Percentiles rank a stretch among this genome's conserved stretches.
Evolutionary conservation across 1,140 invertebrate species (phyloP).

Genomic region (Rhagoletis pomonella): DNA sequence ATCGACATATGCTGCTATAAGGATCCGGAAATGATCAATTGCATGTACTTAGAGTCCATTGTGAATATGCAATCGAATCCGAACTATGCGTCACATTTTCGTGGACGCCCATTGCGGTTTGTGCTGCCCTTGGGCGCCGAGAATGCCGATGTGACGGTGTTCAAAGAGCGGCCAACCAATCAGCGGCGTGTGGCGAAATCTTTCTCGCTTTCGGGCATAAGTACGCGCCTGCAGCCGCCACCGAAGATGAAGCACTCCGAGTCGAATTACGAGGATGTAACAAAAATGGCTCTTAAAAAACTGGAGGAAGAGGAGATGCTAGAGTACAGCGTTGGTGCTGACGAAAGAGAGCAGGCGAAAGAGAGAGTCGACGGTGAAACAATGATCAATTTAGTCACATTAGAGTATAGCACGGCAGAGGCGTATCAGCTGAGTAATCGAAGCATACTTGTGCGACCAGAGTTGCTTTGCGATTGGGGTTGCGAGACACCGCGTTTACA

Average conservation of each 20-base stretch:
- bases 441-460: conserved; percentile 78
- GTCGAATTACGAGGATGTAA: conserved; percentile 67
- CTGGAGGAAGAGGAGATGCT: conserved; percentile 53
- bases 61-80: conserved; percentile 87
- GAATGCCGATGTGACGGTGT: not conserved
- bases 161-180: not conserved
- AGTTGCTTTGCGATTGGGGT: conserved; percentile 83
- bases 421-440: conserved; percentile 76
- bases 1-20: conserved; percentile 90
- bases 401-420: conserved; percentile 74
- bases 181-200: conserved; percentile 64
- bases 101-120: conserved; percentile 84
- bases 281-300: conserved; percentile 64
- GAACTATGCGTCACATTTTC: conserved; percentile 86
- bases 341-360: not conserved
- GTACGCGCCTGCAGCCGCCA: conserved; percentile 54
- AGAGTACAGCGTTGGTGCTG: not conserved
- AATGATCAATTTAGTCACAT: conserved; percentile 75
- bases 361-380: conserved; percentile 58
- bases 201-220: conserved; percentile 63
- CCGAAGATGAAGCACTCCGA: conserved; percentile 63
- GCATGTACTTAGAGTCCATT: conserved; percentile 88
- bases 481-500: conserved; percentile 90
- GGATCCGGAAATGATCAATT: conserved; percentile 87
- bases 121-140: conserved; percentile 76